Evolutionary conservation across 1,140 invertebrate species (phyloP).

Genomic region (Chymomyza costata): DNA sequence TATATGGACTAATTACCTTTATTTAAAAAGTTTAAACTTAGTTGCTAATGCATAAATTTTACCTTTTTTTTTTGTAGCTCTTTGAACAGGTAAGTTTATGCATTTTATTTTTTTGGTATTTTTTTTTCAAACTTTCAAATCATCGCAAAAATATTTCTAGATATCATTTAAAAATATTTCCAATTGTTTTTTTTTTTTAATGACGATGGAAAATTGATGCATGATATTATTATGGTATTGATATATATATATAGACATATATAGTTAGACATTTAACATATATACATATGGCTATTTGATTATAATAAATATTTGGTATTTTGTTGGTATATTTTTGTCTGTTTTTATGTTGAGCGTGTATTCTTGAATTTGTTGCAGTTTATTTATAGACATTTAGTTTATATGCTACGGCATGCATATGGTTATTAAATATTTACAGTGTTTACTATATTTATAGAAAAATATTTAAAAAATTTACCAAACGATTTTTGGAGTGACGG

Average conservation of each 20-base stretch:
- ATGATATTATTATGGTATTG: slow-evolving; percentile 40
- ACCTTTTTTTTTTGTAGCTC: no score
- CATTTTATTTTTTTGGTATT: neutral
- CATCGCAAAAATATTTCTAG: slow-evolving; percentile 42
- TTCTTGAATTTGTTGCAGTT: slow-evolving; percentile 13
- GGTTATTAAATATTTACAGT: neutral
- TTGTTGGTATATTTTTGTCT: slow-evolving; percentile 64
- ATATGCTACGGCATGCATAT: slow-evolving; percentile 19
- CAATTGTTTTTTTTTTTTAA: slow-evolving; percentile 53
- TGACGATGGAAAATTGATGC: slow-evolving; percentile 51
- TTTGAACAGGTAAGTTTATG: slow-evolving; percentile 3
- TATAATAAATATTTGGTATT: slow-evolving; percentile 20
- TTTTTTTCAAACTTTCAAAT: slow-evolving; percentile 19
- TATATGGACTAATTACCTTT: slow-evolving; percentile 32
- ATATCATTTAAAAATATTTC: slow-evolving; percentile 29
- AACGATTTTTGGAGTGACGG: slow-evolving; percentile 26
- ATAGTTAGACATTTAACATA: slow-evolving; percentile 15
- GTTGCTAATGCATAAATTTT: neutral
- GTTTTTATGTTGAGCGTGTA: slow-evolving; percentile 44
- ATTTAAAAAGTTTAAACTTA: neutral
- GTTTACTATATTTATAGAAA: slow-evolving; percentile 26
- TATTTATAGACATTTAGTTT: neutral
- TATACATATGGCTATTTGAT: slow-evolving; percentile 17
- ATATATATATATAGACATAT: slow-evolving; percentile 14
- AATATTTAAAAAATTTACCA: slow-evolving; percentile 14